Percentiles rank a stretch among this genome's conserved stretches.
Conservation (phyloP, 64 coral and sea anemone species). For the Trachythela sp. region DNA sequence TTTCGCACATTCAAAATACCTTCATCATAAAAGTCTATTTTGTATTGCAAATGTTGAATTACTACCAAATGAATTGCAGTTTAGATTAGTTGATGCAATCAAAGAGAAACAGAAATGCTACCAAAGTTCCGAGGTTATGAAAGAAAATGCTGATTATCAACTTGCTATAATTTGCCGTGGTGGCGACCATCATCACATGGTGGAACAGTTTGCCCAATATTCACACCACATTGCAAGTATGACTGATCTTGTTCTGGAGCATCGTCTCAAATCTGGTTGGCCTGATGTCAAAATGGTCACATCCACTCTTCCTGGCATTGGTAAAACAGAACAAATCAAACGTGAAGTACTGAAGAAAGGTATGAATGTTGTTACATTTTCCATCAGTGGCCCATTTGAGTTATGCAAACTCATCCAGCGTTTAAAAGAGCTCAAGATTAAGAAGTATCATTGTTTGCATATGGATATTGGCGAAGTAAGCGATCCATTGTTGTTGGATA, state of each 20-base stretch:
- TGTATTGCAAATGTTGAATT: constrained; percentile 87
- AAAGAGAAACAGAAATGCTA: constrained; percentile 3
- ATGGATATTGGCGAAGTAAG: constrained; percentile 56
- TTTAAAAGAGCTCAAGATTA: constrained; percentile 38
- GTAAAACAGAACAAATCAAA: constrained; percentile 74
- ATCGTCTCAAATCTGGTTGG: constrained; percentile 35
- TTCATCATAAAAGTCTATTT: constrained; percentile 34
- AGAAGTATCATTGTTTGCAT: constrained; percentile 56
- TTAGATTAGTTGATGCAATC: constrained; percentile 62
- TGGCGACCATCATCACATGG: constrained; percentile 80
- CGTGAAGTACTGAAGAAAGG: constrained; percentile 41
- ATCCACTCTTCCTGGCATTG: constrained; percentile 70
- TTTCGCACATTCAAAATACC: constrained; percentile 49
- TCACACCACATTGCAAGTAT: constrained; percentile 67
- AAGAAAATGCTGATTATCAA: constrained; percentile 23
- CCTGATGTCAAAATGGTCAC: constrained; percentile 66
- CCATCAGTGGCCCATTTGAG: constrained; percentile 79
- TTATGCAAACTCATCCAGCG: constrained; percentile 43
- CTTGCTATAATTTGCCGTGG: constrained; percentile 78
- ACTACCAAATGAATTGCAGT: constrained; percentile 81
- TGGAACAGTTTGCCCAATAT: constrained; percentile 63
- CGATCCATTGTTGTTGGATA: constrained; percentile 36
- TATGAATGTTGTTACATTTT: constrained; percentile 51
- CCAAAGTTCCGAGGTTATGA: background rate
- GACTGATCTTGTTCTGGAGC: constrained; percentile 51